Conservation (phyloP, 37 sponge, comb jelly and placozoan genomes). For the Amphimedon queenslandica region DNA sequence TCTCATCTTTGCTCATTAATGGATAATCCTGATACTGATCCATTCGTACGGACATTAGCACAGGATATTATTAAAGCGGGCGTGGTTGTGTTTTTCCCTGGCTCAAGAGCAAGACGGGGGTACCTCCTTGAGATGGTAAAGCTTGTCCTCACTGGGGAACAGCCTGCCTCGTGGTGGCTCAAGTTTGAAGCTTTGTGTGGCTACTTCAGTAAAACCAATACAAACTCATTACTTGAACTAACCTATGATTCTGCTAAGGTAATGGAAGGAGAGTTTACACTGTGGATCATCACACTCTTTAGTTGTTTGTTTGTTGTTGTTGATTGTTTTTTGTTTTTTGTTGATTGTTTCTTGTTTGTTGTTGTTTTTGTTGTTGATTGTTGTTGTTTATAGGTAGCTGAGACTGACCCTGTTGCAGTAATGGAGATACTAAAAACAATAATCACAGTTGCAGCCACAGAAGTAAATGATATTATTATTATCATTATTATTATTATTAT, state of each 20-base stretch:
- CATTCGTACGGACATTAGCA: constrained; percentile 34
- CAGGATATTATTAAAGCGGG: constrained; percentile 67
- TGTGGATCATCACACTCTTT: too few species aligned
- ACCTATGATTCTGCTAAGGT: constrained; percentile 26
- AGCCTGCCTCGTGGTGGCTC: constrained; percentile 68
- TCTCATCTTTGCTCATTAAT: constrained; percentile 62
- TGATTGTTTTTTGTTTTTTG: too few species aligned
- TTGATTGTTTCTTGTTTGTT: too few species aligned
- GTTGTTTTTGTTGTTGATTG: not conserved
- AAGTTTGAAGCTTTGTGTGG: constrained; percentile 85
- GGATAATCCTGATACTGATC: constrained; percentile 26
- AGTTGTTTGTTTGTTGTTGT: too few species aligned
- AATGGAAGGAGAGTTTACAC: not conserved
- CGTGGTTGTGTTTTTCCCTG: constrained; percentile 83
- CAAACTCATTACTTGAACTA: constrained; percentile 65
- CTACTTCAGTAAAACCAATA: constrained; percentile 70
- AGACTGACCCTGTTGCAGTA: not conserved
- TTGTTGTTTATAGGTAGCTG: not conserved
- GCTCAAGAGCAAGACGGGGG: constrained; percentile 47
- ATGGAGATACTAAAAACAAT: constrained; percentile 48
- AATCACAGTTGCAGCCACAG: constrained; percentile 47
- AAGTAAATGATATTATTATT: constrained; percentile 18
- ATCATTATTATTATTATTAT: not conserved
- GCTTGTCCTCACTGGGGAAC: constrained; percentile 48
- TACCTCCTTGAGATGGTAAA: constrained; percentile 69